These are phyloP conservation scores for Dolichomitus sp. DNA, from an alignment of 2,888 invertebrate genomes.

Conservation along the genomic window DNA sequence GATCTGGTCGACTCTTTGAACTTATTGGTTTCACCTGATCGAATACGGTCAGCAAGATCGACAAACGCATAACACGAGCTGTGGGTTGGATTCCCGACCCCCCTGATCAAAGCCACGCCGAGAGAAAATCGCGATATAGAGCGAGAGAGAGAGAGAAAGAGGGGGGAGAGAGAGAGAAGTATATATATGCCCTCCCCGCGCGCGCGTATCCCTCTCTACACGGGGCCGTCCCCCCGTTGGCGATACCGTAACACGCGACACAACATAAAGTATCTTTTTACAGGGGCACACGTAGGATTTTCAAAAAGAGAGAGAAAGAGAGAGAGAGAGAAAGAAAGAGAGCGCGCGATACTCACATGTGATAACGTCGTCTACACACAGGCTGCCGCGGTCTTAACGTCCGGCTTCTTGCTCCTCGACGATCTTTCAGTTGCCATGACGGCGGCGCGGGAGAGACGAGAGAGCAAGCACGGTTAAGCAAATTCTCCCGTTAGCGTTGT, in stretches of 20 bases:
- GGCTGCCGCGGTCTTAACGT: slow-evolving; percentile 73
- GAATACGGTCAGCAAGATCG: slow-evolving; percentile 65
- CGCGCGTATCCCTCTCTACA: slow-evolving; percentile 55
- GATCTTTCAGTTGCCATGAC: slow-evolving; percentile 80
- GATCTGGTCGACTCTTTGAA: slow-evolving; percentile 33
- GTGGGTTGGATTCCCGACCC: slow-evolving; percentile 68
- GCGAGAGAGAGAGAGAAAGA: slow-evolving; percentile 36
- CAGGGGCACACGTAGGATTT: background rate
- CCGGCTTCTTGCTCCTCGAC: slow-evolving; percentile 75
- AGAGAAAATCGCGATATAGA: slow-evolving; percentile 63
- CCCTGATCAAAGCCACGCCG: slow-evolving; percentile 74
- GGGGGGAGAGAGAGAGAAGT: slow-evolving; percentile 26
- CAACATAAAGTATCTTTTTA: slow-evolving; percentile 38
- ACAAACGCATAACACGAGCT: slow-evolving; percentile 67
- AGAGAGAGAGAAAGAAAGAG: slow-evolving; percentile 41
- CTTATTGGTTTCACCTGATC: slow-evolving; percentile 68
- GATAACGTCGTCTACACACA: slow-evolving; percentile 73
- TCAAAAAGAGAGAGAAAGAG: slow-evolving; percentile 37
- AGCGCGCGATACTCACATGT: slow-evolving; percentile 77
- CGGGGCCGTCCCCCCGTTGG: slow-evolving; percentile 47
- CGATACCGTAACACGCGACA: slow-evolving; percentile 65
- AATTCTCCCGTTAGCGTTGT: slow-evolving; percentile 16
- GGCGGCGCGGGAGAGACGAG: slow-evolving; percentile 71
- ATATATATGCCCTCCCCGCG: slow-evolving; percentile 34
- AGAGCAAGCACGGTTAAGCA: background rate